Evolutionary conservation across 2,797 vertebrate species (phyloP), one percentile per base, ranked within the genome.

Genomic region (Neosalanx taihuensis): DNA sequence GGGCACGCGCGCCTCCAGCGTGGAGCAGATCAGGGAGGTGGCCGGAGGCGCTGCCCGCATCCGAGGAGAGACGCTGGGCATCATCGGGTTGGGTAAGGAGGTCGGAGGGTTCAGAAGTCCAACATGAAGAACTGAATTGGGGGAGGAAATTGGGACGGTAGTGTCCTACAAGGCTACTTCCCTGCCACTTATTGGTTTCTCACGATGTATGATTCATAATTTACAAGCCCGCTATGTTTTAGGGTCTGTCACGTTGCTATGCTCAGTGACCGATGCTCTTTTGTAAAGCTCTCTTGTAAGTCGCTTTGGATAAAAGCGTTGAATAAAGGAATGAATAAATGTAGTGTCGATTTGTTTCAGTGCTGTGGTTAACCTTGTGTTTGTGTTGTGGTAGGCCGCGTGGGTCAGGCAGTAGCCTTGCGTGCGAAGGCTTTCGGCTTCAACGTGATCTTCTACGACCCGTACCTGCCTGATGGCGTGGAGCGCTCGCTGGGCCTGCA

Each of bases 21-120:
- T 94, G 33, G 93, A 94, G 76, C 93, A 94, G 76, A 94, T 94
- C 73, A 88, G 93, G 81, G 93, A 94, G 74, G 92, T 94, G 70
- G 93, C 93, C 30, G 92, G 92, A 59, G 93, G 93, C 1, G 93
- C 93, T 31, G 92, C 93, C 67, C 93, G 93, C 76, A 93, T 94
- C 83, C 88, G 93, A 81, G 93, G 93, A 76, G 93, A 94, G 83
- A 94, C 92, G 23, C 82, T 94, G 81, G 93, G 93, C 82, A 93
- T 94, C 83, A 94, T 94, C 83, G 93, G 93, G 74, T 89, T 94
- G 29, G 93, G 93, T 94, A 84, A 93, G 86, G 66, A 49, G 49
- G 60, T 35, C 4, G 12, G 56, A 3, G 51, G 30, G 30, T n/a
- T 26, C 12, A 51, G 10, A 13, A 26, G 37, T 49, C 33, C 12